These are phyloP conservation scores for Troides helena DNA, from an alignment of 2,888 invertebrate genomes.

Conservation along the genomic window DNA sequence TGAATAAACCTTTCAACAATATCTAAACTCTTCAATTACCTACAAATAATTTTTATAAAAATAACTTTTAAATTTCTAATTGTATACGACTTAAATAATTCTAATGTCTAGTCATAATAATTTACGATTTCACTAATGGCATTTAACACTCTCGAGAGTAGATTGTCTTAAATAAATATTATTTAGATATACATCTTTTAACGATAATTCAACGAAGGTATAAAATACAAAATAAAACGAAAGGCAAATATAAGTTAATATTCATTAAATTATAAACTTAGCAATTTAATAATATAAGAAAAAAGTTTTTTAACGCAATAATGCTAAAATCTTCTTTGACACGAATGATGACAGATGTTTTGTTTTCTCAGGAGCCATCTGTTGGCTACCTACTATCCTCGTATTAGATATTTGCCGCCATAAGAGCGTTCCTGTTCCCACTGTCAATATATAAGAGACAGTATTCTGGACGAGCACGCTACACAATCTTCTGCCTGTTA, in stretches of 20 bases:
- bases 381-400: no score
- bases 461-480: no score
- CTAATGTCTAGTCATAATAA: constrained; percentile 30
- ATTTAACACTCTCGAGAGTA: constrained; percentile 44
- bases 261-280: background rate
- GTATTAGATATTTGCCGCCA: no score
- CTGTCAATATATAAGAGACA: no score
- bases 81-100: constrained; percentile 33
- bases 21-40: constrained; percentile 50
- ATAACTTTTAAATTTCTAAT: constrained; percentile 35
- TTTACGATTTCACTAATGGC: constrained; percentile 63
- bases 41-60: constrained; percentile 46
- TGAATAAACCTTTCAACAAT: constrained; percentile 73
- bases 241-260: background rate
- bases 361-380: no score
- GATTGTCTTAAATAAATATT: constrained; percentile 22
- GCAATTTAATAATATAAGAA: no score
- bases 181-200: constrained; percentile 23
- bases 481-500: no score
- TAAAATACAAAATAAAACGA: background rate
- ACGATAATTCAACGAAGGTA: no score
- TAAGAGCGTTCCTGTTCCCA: no score
- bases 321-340: constrained; percentile 50
- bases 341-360: constrained; percentile 53
- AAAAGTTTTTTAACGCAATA: no score